phyloP scores from a whole-genome alignment of 2,797 vertebrate genomes.

The Poeciliopsis turneri region DNA sequence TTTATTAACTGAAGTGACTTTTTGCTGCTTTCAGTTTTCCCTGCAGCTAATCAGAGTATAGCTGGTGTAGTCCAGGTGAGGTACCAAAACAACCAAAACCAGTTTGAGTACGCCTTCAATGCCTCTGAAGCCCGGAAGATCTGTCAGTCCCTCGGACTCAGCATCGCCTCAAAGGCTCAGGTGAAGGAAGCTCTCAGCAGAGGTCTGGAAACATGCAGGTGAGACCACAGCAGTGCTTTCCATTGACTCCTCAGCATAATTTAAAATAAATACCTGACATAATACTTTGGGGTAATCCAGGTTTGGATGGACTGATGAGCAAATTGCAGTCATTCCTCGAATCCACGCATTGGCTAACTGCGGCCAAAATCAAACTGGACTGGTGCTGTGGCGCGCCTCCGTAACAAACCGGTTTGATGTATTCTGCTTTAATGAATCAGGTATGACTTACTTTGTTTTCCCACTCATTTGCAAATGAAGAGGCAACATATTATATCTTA shows the following conservation, averaged over 20 bases:
- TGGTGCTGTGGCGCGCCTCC: conserved; percentile 69
- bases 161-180: conserved; percentile 76
- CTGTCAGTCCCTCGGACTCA: conserved; percentile 64
- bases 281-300: conserved; percentile 45
- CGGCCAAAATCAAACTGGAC: conserved; percentile 66
- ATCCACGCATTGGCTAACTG: conserved; percentile 56
- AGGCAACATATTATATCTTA: background rate
- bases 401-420: conserved; percentile 72
- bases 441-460: conserved; percentile 44
- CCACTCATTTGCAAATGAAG: background rate
- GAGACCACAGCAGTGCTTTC: background rate
- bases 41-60: conserved; percentile 55
- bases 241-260: background rate
- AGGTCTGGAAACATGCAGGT: conserved; percentile 84
- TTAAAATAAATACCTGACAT: background rate
- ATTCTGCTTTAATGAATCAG: conserved; percentile 82
- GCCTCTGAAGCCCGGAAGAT: conserved; percentile 70
- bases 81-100: conserved; percentile 19
- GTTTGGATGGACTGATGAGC: conserved; percentile 83
- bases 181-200: conserved; percentile 59
- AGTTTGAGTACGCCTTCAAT: conserved; percentile 68
- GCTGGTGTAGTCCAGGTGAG: conserved; percentile 74
- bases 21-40: conserved; percentile 63
- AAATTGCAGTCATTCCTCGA: conserved; percentile 79
- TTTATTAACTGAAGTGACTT: conserved; percentile 3